Conservation (phyloP, 1,140 invertebrate species). For the Eurosta solidaginis region DNA sequence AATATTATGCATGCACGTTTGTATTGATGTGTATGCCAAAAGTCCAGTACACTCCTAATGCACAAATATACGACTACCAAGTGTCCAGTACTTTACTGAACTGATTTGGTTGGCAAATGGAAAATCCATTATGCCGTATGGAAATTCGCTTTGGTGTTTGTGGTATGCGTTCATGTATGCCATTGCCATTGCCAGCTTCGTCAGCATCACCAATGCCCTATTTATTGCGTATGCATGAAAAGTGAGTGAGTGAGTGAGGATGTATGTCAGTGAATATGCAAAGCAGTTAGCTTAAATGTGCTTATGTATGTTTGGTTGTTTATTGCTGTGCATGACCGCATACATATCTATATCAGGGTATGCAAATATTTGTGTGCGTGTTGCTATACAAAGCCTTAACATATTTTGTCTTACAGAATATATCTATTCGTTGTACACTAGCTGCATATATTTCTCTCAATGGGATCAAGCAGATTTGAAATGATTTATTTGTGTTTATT, state of each 20-base stretch:
- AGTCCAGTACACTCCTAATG: no score
- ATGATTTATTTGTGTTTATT: slow-evolving; percentile 27
- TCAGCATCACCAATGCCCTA: not conserved
- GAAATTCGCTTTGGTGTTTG: slow-evolving; percentile 26
- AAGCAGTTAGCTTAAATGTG: not conserved
- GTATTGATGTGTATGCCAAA: no score
- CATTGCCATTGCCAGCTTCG: slow-evolving; percentile 24
- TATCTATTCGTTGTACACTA: not conserved
- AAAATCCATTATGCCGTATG: slow-evolving; percentile 26
- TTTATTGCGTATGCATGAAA: slow-evolving; percentile 3
- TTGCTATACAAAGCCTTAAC: not conserved
- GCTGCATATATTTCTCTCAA: slow-evolving; percentile 5
- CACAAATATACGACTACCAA: not conserved
- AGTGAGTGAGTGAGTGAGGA: not conserved
- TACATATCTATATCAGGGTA: not conserved
- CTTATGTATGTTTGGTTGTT: no score
- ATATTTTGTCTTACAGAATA: not conserved
- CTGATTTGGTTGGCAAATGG: slow-evolving; percentile 20
- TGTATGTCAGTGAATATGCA: slow-evolving; percentile 5
- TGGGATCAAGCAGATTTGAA: not conserved
- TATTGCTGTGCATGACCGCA: no score
- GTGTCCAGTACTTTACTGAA: not conserved
- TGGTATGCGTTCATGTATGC: slow-evolving; percentile 13
- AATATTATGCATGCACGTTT: no score
- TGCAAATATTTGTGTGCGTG: not conserved